Conservation (phyloP, 2,888 invertebrate species). For the Selenia dentaria region DNA sequence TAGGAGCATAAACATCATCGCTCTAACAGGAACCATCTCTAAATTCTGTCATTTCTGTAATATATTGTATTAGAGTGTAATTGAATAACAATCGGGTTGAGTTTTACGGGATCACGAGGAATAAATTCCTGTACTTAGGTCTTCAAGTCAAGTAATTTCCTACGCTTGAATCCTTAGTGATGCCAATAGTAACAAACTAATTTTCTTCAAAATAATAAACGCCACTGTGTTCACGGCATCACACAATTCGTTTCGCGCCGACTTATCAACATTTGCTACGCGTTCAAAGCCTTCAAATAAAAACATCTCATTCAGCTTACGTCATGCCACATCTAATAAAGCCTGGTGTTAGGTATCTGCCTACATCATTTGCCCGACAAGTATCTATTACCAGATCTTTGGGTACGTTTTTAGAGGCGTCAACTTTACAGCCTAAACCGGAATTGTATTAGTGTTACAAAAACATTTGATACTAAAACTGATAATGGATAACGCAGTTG, state of each 20-base stretch:
- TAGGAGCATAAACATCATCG: too few species aligned
- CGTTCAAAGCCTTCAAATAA: conserved; percentile 14
- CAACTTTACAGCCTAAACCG: neutral
- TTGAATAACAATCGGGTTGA: too few species aligned
- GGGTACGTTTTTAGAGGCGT: conserved; percentile 18
- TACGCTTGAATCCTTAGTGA: too few species aligned
- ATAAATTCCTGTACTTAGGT: too few species aligned
- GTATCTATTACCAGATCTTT: conserved; percentile 3
- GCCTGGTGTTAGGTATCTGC: conserved; percentile 18
- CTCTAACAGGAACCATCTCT: too few species aligned
- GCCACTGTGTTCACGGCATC: neutral
- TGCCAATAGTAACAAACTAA: too few species aligned
- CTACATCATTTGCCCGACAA: conserved; percentile 21
- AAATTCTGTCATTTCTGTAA: too few species aligned
- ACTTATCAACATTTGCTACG: conserved; percentile 4
- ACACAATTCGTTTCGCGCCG: conserved; percentile 6
- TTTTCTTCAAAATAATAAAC: too few species aligned
- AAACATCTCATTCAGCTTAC: conserved; percentile 22
- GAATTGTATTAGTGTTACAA: neutral
- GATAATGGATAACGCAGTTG: conserved; percentile 13
- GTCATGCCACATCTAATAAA: conserved; percentile 19
- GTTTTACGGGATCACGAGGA: too few species aligned
- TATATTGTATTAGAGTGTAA: too few species aligned
- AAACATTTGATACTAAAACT: neutral
- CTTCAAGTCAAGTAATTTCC: too few species aligned